These are phyloP conservation scores for Ephydatia muelleri DNA, from an alignment of 37 sponge, comb jelly and placozoan species.

Conservation along the genomic window DNA sequence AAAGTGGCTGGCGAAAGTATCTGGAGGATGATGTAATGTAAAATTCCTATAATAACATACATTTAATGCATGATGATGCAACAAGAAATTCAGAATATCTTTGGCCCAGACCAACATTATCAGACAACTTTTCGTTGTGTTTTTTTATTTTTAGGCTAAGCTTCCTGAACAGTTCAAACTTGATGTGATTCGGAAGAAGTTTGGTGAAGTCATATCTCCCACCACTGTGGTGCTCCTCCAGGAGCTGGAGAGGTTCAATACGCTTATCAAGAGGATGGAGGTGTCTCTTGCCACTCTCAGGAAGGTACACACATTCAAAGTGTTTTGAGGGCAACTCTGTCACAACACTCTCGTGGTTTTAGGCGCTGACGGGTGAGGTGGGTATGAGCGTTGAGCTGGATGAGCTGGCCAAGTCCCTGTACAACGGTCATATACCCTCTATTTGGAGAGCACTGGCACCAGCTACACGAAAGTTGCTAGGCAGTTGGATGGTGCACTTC, in stretches of 20 bases:
- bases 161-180: slow-evolving; percentile 87
- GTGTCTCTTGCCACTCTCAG: slow-evolving; percentile 87
- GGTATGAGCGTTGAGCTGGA: slow-evolving; percentile 99
- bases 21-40: no score
- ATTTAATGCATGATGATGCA: no score
- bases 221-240: slow-evolving; percentile 97
- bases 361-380: slow-evolving; percentile 97
- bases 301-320: slow-evolving; percentile 45
- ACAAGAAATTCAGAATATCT: no score
- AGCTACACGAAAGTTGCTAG: slow-evolving; percentile 95
- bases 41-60: no score
- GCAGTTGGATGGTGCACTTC: slow-evolving; percentile 99
- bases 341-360: neutral
- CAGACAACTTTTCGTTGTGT: neutral
- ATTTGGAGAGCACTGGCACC: slow-evolving; percentile 95
- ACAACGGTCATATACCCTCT: slow-evolving; percentile 95
- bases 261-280: slow-evolving; percentile 88
- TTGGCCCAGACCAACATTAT: no score
- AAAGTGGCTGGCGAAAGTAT: no score
- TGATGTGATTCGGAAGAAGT: slow-evolving; percentile 88
- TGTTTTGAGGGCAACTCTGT: neutral
- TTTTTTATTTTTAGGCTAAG: slow-evolving; percentile 58
- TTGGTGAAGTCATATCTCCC: slow-evolving; percentile 83
- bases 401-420: slow-evolving; percentile 91
- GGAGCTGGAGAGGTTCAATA: slow-evolving; percentile 97